phyloP scores from a whole-genome alignment of 64 coral and sea anemone genomes.

The Montipora capricornis region DNA sequence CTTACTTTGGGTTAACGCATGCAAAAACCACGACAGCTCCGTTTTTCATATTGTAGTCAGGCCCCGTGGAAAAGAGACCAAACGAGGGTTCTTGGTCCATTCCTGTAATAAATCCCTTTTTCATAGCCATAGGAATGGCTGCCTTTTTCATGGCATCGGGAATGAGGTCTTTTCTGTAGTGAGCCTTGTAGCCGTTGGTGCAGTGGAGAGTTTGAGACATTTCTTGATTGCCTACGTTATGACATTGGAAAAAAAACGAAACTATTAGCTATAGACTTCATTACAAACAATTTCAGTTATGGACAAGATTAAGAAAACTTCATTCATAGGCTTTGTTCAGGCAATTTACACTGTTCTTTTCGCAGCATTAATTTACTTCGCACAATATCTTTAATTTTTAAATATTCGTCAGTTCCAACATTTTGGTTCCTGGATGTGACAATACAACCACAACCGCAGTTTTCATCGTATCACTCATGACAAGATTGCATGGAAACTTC shows the following conservation, averaged over 20 bases:
- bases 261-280: background rate
- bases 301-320: no score
- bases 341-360: no score
- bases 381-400: no score
- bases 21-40: slow-evolving; percentile 81
- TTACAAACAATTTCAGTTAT: no score
- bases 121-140: slow-evolving; percentile 87
- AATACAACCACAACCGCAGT: no score
- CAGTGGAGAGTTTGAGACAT: slow-evolving; percentile 90
- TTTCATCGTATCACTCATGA: no score
- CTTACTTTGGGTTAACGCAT: slow-evolving; percentile 81
- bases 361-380: no score
- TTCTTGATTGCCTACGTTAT: slow-evolving; percentile 20
- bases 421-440: no score
- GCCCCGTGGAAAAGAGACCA: slow-evolving; percentile 83
- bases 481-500: no score
- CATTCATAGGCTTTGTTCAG: no score
- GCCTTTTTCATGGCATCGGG: slow-evolving; percentile 90
- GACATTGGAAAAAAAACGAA: background rate
- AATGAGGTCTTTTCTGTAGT: slow-evolving; percentile 88
- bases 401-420: no score
- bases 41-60: slow-evolving; percentile 72
- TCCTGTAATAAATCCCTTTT: slow-evolving; percentile 77
- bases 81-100: slow-evolving; percentile 61
- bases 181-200: slow-evolving; percentile 83